A percentile compares a stretch with the other conserved stretches of the same genome.
These are phyloP conservation scores for Tridacna gigas DNA, from an alignment of 2,888 invertebrate species.

Conservation along the genomic window DNA sequence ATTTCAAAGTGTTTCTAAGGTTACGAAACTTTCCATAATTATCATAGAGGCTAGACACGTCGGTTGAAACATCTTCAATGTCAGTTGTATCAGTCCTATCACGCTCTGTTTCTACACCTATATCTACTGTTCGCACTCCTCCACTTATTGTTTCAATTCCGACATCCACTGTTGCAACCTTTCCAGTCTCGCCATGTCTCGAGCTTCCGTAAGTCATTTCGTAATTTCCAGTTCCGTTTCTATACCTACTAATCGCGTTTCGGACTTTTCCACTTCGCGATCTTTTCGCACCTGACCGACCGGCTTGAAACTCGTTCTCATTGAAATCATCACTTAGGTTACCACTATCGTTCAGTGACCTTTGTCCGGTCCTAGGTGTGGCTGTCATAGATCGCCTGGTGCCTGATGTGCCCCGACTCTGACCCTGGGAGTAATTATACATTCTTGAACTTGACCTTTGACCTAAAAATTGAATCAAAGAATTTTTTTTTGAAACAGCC, in stretches of 20 bases:
- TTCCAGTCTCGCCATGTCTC: background rate
- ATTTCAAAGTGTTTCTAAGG: background rate
- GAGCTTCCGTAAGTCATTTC: background rate
- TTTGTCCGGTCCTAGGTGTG: background rate
- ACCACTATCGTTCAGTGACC: background rate
- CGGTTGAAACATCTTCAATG: conserved; percentile 3
- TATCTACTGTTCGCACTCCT: conserved; percentile 5
- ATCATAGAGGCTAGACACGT: background rate
- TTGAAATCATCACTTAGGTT: conserved; percentile 3
- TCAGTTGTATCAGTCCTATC: background rate
- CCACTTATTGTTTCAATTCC: background rate
- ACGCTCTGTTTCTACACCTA: conserved; percentile 1
- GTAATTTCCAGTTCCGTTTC: background rate
- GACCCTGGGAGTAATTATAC: background rate
- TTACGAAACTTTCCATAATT: conserved; percentile 4
- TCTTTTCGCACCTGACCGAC: background rate
- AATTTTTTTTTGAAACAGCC: too few relatives aligned
- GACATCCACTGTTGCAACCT: background rate
- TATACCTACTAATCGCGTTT: background rate
- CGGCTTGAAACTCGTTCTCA: too few relatives aligned
- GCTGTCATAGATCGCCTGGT: conserved; percentile 1
- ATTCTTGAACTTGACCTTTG: conserved; percentile 11
- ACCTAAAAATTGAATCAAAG: conserved; percentile 4
- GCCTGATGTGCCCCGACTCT: background rate
- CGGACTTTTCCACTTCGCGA: conserved; percentile 5